A percentile compares a stretch with the other conserved stretches of the same genome.
phyloP scores from a whole-genome alignment of 2,113 vertebrate genomes.

The Corythornis vintsioides region DNA sequence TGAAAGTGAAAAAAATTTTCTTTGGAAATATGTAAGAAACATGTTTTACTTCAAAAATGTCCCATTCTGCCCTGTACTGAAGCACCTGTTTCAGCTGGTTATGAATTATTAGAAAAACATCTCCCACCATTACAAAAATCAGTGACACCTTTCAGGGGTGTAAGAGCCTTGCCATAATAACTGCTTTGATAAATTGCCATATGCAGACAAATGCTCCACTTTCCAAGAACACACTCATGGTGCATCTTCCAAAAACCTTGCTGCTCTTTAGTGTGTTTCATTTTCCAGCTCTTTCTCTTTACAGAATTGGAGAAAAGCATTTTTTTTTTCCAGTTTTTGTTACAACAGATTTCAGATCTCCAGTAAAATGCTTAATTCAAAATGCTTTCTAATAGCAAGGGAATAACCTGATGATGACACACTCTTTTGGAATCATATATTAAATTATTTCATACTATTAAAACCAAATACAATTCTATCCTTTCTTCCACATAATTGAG shows the following conservation, averaged over 20 bases:
- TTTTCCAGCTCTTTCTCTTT: background rate
- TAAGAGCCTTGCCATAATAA: background rate
- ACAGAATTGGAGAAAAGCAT: background rate
- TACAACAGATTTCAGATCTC: background rate
- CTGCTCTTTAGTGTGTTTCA: background rate
- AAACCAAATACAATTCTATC: background rate
- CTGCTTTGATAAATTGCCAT: background rate
- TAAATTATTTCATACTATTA: background rate
- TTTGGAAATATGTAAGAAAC: slow-evolving; percentile 89
- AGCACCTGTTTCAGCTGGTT: background rate
- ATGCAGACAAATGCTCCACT: background rate
- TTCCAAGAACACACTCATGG: background rate
- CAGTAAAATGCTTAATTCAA: background rate
- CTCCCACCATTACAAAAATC: background rate
- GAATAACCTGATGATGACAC: background rate
- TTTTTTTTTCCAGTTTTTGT: background rate
- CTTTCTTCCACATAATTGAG: background rate
- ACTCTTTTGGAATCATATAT: background rate
- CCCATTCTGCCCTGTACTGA: background rate
- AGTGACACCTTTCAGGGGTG: background rate
- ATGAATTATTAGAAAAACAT: background rate
- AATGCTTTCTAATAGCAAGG: background rate
- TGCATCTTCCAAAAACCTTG: background rate
- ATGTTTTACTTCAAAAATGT: background rate
- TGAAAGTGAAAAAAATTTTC: slow-evolving; percentile 87